Evolutionary conservation across 2,888 invertebrate species (phyloP).

Genomic region (Sipunculus nudus): DNA sequence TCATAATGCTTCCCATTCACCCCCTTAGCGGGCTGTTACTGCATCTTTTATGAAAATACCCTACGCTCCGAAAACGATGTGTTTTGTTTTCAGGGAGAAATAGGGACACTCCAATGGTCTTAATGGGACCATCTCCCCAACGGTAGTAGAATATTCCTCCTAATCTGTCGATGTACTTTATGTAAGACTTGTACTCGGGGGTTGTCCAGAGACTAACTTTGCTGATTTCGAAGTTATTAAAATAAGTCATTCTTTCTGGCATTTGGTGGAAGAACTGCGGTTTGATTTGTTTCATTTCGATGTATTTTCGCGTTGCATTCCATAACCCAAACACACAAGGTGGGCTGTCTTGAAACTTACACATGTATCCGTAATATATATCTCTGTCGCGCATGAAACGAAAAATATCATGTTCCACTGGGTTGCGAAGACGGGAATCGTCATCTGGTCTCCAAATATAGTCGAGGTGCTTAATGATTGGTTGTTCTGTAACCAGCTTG

Average conservation of each 20-base stretch:
- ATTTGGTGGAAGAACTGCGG: slow-evolving; percentile 25
- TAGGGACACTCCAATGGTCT: too few relatives aligned
- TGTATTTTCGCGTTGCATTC: slow-evolving; percentile 25
- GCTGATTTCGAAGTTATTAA: slow-evolving; percentile 42
- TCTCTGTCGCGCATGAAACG: slow-evolving; percentile 21
- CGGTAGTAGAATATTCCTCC: too few relatives aligned
- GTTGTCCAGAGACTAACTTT: slow-evolving; percentile 27
- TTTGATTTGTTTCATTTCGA: slow-evolving; percentile 14
- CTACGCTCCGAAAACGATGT: too few relatives aligned
- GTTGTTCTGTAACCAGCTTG: slow-evolving; percentile 29
- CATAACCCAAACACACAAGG: slow-evolving; percentile 30
- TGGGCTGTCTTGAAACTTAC: slow-evolving; percentile 18
- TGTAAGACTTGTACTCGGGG: slow-evolving; percentile 20
- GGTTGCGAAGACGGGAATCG: slow-evolving; percentile 29
- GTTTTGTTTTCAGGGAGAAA: too few relatives aligned
- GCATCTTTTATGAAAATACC: too few relatives aligned
- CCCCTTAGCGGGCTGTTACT: too few relatives aligned
- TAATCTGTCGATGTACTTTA: too few relatives aligned
- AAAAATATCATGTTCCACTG: slow-evolving; percentile 38
- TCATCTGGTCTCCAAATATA: slow-evolving; percentile 42
- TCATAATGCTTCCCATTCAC: too few relatives aligned
- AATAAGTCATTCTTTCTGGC: slow-evolving; percentile 23
- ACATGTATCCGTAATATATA: slow-evolving; percentile 35
- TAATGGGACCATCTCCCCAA: too few relatives aligned
- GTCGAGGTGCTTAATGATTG: slow-evolving; percentile 30